Evolutionary conservation across 2,113 vertebrate genomes (phyloP).

Genomic region (Siniperca chuatsi): DNA sequence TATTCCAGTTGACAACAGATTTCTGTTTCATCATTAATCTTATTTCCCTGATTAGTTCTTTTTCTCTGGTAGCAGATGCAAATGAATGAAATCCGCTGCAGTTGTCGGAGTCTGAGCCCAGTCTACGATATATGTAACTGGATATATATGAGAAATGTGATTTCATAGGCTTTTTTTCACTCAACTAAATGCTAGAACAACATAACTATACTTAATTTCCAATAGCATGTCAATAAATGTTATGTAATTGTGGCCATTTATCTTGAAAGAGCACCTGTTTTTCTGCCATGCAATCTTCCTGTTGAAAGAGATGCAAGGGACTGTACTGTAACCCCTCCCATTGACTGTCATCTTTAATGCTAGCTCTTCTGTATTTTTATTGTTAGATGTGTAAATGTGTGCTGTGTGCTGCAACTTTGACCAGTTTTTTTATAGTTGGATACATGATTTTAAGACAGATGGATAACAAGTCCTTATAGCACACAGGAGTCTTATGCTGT

Average conservation of each 20-base stretch:
- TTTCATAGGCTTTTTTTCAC: neutral
- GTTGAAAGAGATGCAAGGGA: neutral
- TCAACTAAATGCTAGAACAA: neutral
- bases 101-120: neutral
- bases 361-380: neutral
- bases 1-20: neutral
- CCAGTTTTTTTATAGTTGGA: neutral
- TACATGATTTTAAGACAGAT: neutral
- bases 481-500: neutral
- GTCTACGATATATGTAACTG: neutral
- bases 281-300: neutral
- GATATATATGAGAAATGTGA: neutral
- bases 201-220: neutral
- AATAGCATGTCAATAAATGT: neutral
- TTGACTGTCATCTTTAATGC: neutral
- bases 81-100: neutral
- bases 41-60: neutral
- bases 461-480: neutral
- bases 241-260: neutral
- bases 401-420: neutral
- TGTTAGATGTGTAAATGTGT: neutral
- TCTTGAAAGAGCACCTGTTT: neutral
- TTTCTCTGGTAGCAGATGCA: neutral
- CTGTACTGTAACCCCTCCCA: neutral
- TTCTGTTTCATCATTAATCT: neutral